Evolutionary conservation across 1,140 invertebrate species (phyloP).

Genomic region (Zaprionus inermis): DNA sequence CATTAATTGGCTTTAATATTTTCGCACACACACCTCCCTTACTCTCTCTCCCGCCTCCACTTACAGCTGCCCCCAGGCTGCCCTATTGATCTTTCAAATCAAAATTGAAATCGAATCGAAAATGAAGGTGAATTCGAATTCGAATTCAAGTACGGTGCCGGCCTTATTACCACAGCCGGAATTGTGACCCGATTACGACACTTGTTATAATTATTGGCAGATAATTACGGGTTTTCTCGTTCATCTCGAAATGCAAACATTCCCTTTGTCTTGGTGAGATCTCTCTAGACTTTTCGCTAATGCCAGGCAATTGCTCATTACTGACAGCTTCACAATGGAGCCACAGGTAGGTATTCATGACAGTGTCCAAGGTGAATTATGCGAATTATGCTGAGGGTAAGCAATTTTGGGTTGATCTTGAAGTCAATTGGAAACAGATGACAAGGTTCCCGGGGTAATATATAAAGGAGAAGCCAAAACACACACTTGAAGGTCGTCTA

Average conservation of each 20-base stretch:
- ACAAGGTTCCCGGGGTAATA: slow-evolving; percentile 11
- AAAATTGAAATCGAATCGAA: slow-evolving; percentile 25
- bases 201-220: slow-evolving; percentile 69
- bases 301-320: slow-evolving; percentile 11
- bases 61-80: slow-evolving; percentile 28
- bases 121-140: slow-evolving; percentile 16
- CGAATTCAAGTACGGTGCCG: slow-evolving; percentile 8
- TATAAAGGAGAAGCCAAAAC: neutral
- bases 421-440: neutral
- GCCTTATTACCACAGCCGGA: slow-evolving; percentile 38
- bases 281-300: slow-evolving; percentile 6
- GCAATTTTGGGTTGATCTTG: slow-evolving; percentile 22
- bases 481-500: neutral
- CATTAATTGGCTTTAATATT: slow-evolving; percentile 78
- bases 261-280: slow-evolving; percentile 9
- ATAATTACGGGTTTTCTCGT: slow-evolving; percentile 66
- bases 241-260: slow-evolving; percentile 34
- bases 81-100: slow-evolving; percentile 42
- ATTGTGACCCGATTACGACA: slow-evolving; percentile 38
- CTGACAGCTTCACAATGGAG: slow-evolving; percentile 13
- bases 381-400: slow-evolving; percentile 16
- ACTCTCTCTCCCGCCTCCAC: neutral
- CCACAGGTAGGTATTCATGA: slow-evolving; percentile 11
- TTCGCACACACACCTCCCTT: slow-evolving; percentile 47
- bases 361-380: slow-evolving; percentile 11